Percentiles rank a stretch among this genome's conserved stretches.
phyloP scores from a whole-genome alignment of 2,888 invertebrate genomes.

The Coremacera marginata region DNA sequence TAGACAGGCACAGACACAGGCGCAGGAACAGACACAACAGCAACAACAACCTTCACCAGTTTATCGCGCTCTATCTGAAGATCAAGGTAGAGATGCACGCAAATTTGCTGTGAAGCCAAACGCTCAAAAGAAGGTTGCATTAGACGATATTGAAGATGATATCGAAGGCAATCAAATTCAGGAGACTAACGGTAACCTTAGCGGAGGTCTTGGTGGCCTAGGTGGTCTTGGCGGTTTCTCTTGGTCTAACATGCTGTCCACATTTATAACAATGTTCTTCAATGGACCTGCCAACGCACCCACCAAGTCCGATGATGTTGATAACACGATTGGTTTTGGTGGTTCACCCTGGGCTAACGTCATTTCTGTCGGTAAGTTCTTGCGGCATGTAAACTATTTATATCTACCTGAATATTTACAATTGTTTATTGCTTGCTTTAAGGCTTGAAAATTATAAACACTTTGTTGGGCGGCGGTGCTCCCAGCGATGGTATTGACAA shows the following conservation, averaged over 20 bases:
- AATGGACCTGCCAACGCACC: slow-evolving; percentile 75
- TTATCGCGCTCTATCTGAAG: slow-evolving; percentile 51
- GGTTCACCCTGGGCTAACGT: slow-evolving; percentile 91
- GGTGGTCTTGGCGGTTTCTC: slow-evolving; percentile 79
- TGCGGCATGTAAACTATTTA: neutral
- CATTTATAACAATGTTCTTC: slow-evolving; percentile 90
- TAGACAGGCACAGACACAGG: slow-evolving; percentile 21
- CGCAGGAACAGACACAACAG: slow-evolving; percentile 43
- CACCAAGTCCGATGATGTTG: slow-evolving; percentile 83
- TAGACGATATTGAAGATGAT: slow-evolving; percentile 86
- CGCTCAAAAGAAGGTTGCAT: slow-evolving; percentile 86
- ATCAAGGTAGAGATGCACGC: slow-evolving; percentile 65
- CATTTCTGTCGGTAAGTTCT: slow-evolving; percentile 76
- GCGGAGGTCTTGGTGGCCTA: slow-evolving; percentile 66
- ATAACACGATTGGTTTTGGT: slow-evolving; percentile 75
- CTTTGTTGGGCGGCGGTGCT: slow-evolving; percentile 82
- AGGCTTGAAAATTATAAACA: slow-evolving; percentile 85
- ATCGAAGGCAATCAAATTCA: slow-evolving; percentile 82
- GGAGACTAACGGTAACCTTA: slow-evolving; percentile 71
- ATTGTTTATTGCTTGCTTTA: slow-evolving; percentile 13
- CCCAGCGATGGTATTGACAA: slow-evolving; percentile 89
- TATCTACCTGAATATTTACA: neutral
- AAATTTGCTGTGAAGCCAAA: slow-evolving; percentile 93
- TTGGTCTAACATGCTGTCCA: slow-evolving; percentile 88
- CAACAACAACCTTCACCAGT: slow-evolving; percentile 59